Evolutionary conservation across 2,113 vertebrate species (phyloP), one percentile per base, ranked within the genome.

Genomic region (Orycteropus afer): DNA sequence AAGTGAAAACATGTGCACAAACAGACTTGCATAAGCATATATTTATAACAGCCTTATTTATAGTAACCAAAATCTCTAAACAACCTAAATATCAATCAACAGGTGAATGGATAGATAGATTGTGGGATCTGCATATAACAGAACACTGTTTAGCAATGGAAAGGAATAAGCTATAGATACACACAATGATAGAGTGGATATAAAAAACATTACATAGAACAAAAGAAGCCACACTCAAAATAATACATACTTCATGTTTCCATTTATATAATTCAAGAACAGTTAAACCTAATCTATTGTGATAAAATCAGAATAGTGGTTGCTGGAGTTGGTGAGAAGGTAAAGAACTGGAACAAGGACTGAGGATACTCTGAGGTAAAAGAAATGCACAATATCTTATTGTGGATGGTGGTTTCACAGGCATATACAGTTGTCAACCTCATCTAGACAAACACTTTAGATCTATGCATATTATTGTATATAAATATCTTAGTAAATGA

Each of bases 41-140:
- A 67, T 91, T 82, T 86, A 95, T 47, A 83, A 61, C 84, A 91
- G 42, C 27, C 74, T 82, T 86, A 77, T 51, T 91, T n/a, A 17
- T 83, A 79, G 20, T 51, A 83, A 22, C 15, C 14, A 57, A 92
- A 93, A 81, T 82, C 89, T 63, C 89, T 85, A 94, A 76, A 92
- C 40, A 79, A 57, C 13, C 27, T 37, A 61, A 79, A 45, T 85
- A 37, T 93, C 79, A 86, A 47, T 77, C 73, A 89, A 69, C 22
- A 89, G 40, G 73, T 49, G 76, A 94, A 20, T 34, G 63, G 42
- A 83, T 65, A 74, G 76, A 80, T 27, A 86, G 59, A 89, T 27
- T 10, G 37, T 27, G 6, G 12, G 14, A 80, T 80, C 79, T 27
- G 82, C 40, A 74, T 25, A 34, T 14, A 89, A 61, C 13, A 79